Base-by-base conservation (phyloP, 2,888 invertebrate species). In the Drosophila picticornis region DNA sequence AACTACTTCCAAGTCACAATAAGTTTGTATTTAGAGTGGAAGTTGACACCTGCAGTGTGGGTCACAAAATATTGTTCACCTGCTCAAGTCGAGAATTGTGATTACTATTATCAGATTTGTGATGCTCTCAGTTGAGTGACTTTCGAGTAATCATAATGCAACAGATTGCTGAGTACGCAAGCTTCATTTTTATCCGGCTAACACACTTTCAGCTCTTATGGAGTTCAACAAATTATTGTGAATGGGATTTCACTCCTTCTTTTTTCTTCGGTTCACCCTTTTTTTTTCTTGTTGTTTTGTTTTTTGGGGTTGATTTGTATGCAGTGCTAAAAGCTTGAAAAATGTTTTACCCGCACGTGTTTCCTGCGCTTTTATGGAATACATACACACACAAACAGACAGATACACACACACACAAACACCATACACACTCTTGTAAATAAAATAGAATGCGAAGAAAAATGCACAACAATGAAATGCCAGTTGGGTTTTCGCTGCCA, bases 271-370 rank as follows among this genome's bases (percentile, higher is more conserved):
- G 25, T 51, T 29, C 55, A 38, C 29, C 22, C 4, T 38, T 27
- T 31, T 31, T 31, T 29, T 38, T 22, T 38, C 46, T 4, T 25
- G 9, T 6, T 46, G 36, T 46, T 48, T 61, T 52, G 46, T 62
- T 59, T 59, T 80, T 77, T 48, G 66, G 88, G 89, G 90, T 90
- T 88, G 90, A 88, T 88, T 88, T 90, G 87, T 88, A 88, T 88
- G 90, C 87, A 88, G 87, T 80, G 90, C 85, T 88, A 88, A 88
- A 88, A 88, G 87, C 87, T 89, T 88, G 90, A 88, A 88, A 87
- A 88, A 88, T 88, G 87, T 89, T 88, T 87, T 84, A 82, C 76
- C 90, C 90, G 90, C 90, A 88, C 87, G 87, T 88, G 87, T 88
- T 88, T 90, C 87, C 87, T 88, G 90, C 75, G 86, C 88, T 88